These are phyloP conservation scores for Centruroides sculpturatus DNA, from an alignment of 1,140 invertebrate species.

Conservation along the genomic window DNA sequence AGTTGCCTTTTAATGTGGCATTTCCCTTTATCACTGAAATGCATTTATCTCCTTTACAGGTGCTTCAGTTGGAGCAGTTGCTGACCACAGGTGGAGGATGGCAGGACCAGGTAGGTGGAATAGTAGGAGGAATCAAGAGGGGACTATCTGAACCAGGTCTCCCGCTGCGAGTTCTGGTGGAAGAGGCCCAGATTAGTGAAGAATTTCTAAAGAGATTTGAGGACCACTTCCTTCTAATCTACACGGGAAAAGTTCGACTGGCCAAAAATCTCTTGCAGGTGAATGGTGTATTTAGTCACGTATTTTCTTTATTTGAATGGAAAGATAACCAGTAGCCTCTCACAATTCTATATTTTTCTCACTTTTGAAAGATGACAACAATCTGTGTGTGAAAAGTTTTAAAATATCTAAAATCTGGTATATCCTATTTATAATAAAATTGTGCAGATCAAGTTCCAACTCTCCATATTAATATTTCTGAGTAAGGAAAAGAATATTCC, in stretches of 20 bases:
- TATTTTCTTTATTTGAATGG: too few species aligned
- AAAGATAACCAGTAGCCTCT: too few species aligned
- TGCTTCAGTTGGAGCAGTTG: constrained; percentile 37
- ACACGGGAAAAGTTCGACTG: constrained; percentile 40
- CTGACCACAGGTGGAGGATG: constrained; percentile 41
- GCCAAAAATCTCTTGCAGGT: constrained; percentile 38
- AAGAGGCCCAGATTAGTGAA: constrained; percentile 22
- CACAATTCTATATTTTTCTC: too few species aligned
- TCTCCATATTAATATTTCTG: too few species aligned
- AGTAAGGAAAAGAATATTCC: too few species aligned
- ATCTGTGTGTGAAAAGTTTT: too few species aligned
- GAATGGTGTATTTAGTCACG: background rate
- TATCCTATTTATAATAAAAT: too few species aligned
- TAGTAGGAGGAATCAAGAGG: constrained; percentile 32
- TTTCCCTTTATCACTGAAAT: background rate
- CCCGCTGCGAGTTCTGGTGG: constrained; percentile 27
- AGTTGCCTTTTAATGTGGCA: background rate
- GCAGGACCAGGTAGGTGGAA: constrained; percentile 40
- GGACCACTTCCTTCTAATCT: constrained; percentile 32
- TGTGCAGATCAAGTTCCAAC: too few species aligned
- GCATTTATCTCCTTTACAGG: constrained; percentile 18
- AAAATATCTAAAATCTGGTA: too few species aligned
- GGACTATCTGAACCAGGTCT: constrained; percentile 28
- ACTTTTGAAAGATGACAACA: too few species aligned
- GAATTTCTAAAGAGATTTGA: constrained; percentile 28